Evolutionary conservation across 2,797 vertebrate genomes (phyloP), one percentile per base, ranked within the genome.

Genomic region (Danio tinwini): DNA sequence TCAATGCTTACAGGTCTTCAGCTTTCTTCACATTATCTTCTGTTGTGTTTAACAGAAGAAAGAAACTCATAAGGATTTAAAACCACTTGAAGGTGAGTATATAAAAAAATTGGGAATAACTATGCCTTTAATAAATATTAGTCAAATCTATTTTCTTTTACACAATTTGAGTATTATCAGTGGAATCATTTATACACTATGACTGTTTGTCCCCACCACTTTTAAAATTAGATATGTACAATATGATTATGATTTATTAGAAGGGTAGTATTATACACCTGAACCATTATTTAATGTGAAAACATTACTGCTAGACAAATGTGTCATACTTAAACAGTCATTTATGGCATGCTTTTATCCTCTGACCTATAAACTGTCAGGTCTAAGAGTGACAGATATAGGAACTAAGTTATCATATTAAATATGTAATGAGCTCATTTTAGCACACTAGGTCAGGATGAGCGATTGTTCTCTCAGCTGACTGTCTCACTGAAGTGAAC

Each of bases 291-390:
- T 44, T 16, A 52, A n/a, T 37, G 21, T 50, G 45, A 50, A 50
- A 37, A 52, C 21, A 49, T 12, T 69, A 42, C 29, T 39, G 7
- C 2, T 70, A 40, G 49, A 40, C n/a, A 40, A 53, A 69, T 52
- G 4, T 0, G 12, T 70, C 37, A 70, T 19, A 70, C 10, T 70
- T 69, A 53, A 12, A 14, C n/a, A 29, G 0, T 58, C 1, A 5
- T 47, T 44, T 59, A 2, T 6, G 0, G 1, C 40, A 29, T 29
- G 40, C 39, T 19, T 44, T 47, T 37, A 59, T 56, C 19, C 12
- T 19, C 53, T 29, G 55, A 72, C 70, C 53, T 56, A 16, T 52
- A 72, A 72, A 55, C 44, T 58, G 7, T 56, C 52, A 72, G 17
- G 13, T 21, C 53, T 55, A 8, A 53, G 16, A 40, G 53, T 59